Base-by-base conservation (phyloP, 1,140 invertebrate genomes). In the Hyles euphorbiae region DNA sequence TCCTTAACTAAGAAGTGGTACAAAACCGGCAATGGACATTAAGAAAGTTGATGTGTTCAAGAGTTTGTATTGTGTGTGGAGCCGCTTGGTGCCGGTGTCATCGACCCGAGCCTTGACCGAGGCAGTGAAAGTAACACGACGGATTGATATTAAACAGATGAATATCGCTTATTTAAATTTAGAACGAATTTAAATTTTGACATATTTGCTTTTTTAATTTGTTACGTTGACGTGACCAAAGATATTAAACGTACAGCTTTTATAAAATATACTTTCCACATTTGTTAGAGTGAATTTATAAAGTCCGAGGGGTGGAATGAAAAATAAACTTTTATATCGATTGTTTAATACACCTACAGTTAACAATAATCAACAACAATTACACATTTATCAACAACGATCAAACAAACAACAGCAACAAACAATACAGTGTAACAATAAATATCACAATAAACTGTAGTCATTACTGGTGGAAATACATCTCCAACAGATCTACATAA, bases 351-450 rank as follows among this genome's bases (percentile, higher is more conserved):
- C 44, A 52, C 63, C 57, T 60, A 65, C 49, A 60, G 45, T 72
- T 60, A 67, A 67, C 68, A 63, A 56, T 70, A 70, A 75, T 69
- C 65, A 83, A 76, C 75, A 87, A 87, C 75, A 86, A 83, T 78
- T 86, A 88, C 76, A 81, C 81, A 86, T 80, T 84, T 83, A 60
- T 85, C 83, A 88, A 88, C 85, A 88, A 87, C 60, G 60, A 83
- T 74, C 53, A 56, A 44, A 70, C 79, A 75, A 78, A 73, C 77
- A 82, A 78, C 78, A 85, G 70, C 73, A 74, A 79, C 76, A 74
- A 55, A 72, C 67, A 67, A 75, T 65, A 68, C 65, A 55, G 65
- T 70, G 65, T 40, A 81, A 85, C 82, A 81, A 88, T 88, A 88
- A 88, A 88, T 88, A 88, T 88, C 85, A 88, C 85, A 88, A 74